phyloP scores from a whole-genome alignment of 2,888 invertebrate genomes.

The Morpho deidamia region DNA sequence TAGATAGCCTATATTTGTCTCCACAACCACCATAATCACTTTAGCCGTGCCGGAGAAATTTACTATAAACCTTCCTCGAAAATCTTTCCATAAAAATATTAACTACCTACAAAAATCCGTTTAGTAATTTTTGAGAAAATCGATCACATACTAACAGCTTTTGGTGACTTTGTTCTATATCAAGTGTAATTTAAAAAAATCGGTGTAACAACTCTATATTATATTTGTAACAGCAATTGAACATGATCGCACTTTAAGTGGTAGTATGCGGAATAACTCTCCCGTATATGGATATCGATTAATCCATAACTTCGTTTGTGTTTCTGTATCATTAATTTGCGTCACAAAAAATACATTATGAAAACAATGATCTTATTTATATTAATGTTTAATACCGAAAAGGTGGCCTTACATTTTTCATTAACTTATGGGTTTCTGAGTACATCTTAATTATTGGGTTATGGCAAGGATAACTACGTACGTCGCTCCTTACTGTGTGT shows the following conservation, averaged over 20 bases:
- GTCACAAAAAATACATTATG: slow-evolving; percentile 4
- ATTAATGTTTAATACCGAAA: background rate
- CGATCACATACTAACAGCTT: no score
- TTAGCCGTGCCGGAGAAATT: no score
- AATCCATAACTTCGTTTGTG: slow-evolving; percentile 29
- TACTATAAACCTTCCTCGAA: no score
- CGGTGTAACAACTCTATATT: slow-evolving; percentile 37
- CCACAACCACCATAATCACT: no score
- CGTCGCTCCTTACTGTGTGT: background rate
- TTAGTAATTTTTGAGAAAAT: no score
- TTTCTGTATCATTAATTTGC: slow-evolving; percentile 24
- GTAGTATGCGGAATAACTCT: slow-evolving; percentile 57
- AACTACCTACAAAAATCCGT: no score
- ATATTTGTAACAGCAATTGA: slow-evolving; percentile 52
- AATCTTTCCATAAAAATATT: no score
- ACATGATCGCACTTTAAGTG: slow-evolving; percentile 31
- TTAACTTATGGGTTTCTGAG: background rate
- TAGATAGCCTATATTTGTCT: no score
- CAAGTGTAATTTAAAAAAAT: no score
- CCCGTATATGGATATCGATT: slow-evolving; percentile 39
- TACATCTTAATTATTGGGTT: background rate
- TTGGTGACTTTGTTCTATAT: no score
- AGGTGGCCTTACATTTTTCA: background rate
- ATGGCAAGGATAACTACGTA: background rate
- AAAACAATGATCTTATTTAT: slow-evolving; percentile 6